Percentiles rank a stretch among this genome's conserved stretches.
These are phyloP conservation scores for Epiblema foenella DNA, from an alignment of 2,888 invertebrate genomes.

Conservation along the genomic window DNA sequence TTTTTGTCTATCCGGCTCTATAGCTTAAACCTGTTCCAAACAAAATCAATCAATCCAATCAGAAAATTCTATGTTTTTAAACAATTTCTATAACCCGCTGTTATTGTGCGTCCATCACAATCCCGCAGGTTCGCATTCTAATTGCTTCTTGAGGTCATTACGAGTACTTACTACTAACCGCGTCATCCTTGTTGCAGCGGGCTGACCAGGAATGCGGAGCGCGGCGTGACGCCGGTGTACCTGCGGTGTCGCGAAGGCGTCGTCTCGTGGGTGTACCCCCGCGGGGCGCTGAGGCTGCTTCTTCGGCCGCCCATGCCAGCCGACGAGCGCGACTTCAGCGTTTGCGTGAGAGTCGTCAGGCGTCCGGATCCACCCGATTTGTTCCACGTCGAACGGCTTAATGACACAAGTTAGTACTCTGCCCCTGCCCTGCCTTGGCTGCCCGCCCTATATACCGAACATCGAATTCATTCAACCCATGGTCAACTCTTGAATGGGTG, in stretches of 20 bases:
- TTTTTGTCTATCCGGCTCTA: no score
- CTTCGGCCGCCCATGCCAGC: conserved; percentile 86
- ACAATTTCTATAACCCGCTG: no score
- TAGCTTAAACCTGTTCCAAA: no score
- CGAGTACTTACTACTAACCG: neutral
- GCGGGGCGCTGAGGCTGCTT: conserved; percentile 89
- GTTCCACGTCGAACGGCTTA: conserved; percentile 73
- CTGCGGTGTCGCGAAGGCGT: conserved; percentile 89
- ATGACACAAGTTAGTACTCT: conserved; percentile 65
- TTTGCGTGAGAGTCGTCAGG: conserved; percentile 87
- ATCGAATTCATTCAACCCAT: no score
- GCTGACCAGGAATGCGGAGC: conserved; percentile 75
- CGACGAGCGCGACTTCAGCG: conserved; percentile 87
- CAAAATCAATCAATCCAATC: no score
- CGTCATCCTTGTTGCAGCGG: conserved; percentile 82
- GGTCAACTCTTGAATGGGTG: no score
- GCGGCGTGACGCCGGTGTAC: conserved; percentile 91
- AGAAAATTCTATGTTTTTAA: no score
- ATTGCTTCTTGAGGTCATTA: neutral
- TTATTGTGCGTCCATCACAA: neutral
- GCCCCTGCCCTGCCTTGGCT: neutral
- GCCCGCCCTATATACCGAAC: no score
- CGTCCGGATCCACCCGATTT: conserved; percentile 85
- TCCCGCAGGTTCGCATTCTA: neutral
- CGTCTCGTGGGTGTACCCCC: conserved; percentile 90